Base-by-base conservation (phyloP, 2,113 vertebrate genomes). In the Corvus moneduloides region DNA sequence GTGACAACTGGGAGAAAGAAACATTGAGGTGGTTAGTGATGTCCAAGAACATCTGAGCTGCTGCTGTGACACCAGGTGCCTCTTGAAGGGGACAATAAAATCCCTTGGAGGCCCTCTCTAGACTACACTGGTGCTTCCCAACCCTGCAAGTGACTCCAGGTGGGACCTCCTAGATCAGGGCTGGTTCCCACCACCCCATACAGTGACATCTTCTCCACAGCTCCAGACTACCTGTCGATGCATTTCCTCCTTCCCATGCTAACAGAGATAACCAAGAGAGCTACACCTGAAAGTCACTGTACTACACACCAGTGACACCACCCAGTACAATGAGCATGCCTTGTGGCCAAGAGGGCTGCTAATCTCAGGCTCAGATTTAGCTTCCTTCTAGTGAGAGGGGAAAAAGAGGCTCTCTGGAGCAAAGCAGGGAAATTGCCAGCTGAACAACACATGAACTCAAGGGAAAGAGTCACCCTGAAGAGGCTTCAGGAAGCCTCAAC, bases 1-100 rank as follows among this genome's bases (percentile, higher is more conserved):
- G 99, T 99, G 97, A 99, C 98, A 98, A 99, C 99, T 99, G 98
- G 80, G 97, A 98, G 93, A 95, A 95, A 98, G 97, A 98, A 97
- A 97, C 76, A 98, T 96, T 94, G 76, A 69, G 84, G 79, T 91
- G 35, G 87, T 98, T 98, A 98, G 97, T 89, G 93, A 94, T 48
- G 89, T n/a, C 49, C 5, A 17, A 79, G 82, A 93, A 84, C 16
- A 24, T 12, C n/a, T 64, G 35, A 92, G 32, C 41, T 79, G 9
- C 84, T 89, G 52, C 13, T 48, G 22, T 49, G 43, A 62, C 49
- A 78, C 67, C 41, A 59, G 16, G 16, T 33, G 28, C 39, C 37
- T 73, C 80, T 16, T 67, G 54, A 77, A 72, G 19, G 21, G 18
- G 41, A 87, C 13, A 66, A 14, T 19, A 58, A 84, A 77, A 88